Evolutionary conservation across 2,888 invertebrate species (phyloP).

Genomic region (Diplazon laetatorius): DNA sequence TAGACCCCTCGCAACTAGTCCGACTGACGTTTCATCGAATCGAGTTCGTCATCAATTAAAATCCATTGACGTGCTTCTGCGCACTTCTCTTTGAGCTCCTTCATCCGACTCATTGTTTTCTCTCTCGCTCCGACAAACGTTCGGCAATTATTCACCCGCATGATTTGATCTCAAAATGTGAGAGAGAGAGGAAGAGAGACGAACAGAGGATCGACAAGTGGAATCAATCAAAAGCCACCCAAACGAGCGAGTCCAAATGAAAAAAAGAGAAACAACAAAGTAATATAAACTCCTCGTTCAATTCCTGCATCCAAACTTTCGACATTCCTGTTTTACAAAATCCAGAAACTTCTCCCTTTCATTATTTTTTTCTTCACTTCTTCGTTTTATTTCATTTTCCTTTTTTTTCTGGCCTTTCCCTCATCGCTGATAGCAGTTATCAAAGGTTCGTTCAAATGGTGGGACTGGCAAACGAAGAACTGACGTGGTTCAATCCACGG

Average conservation of each 20-base stretch:
- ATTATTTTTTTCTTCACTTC: not conserved
- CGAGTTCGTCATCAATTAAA: conserved; percentile 37
- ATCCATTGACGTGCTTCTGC: conserved; percentile 37
- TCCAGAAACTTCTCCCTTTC: not conserved
- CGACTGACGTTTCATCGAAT: conserved; percentile 39
- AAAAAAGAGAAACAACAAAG: not conserved
- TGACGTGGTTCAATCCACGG: no score
- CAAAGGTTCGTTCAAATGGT: no score
- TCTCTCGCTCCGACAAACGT: not conserved
- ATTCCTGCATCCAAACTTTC: not conserved
- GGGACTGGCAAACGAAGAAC: no score
- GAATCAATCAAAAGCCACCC: conserved; percentile 45
- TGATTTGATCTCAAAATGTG: conserved; percentile 42
- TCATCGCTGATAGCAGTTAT: no score
- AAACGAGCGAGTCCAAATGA: not conserved
- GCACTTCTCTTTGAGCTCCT: conserved; percentile 12
- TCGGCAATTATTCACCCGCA: conserved; percentile 33
- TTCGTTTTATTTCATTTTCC: no score
- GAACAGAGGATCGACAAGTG: conserved; percentile 28
- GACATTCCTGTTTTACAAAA: not conserved
- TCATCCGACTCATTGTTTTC: conserved; percentile 9
- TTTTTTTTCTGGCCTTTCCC: no score
- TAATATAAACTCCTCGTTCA: no score
- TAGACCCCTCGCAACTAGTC: conserved; percentile 5
- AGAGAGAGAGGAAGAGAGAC: no score